Evolutionary conservation across 1,140 invertebrate species (phyloP).

Genomic region (Antheraea mylitta): DNA sequence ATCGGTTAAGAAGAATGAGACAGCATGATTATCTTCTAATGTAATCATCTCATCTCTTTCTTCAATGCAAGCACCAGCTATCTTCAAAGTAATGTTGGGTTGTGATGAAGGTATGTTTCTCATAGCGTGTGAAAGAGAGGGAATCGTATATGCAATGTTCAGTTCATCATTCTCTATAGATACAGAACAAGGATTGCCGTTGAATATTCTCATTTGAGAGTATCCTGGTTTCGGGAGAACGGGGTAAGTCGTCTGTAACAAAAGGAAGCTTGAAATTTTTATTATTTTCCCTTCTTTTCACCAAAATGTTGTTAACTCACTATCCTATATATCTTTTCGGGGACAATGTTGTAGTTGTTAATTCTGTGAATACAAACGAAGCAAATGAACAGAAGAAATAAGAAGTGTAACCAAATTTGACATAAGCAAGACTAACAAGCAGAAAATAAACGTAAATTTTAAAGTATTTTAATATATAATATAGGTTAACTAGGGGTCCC

Average conservation of each 20-base stretch:
- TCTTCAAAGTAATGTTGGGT: slow-evolving; percentile 33
- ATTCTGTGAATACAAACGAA: too few relatives aligned
- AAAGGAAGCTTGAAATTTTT: background rate
- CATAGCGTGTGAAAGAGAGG: slow-evolving; percentile 39
- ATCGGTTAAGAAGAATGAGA: slow-evolving; percentile 48
- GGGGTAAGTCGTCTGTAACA: slow-evolving; percentile 84
- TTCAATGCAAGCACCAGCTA: slow-evolving; percentile 44
- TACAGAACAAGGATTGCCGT: slow-evolving; percentile 75
- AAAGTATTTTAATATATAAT: too few relatives aligned
- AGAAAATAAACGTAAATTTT: too few relatives aligned
- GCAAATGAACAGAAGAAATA: too few relatives aligned
- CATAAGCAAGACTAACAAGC: too few relatives aligned
- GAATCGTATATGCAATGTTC: slow-evolving; percentile 45
- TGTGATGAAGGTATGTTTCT: slow-evolving; percentile 39
- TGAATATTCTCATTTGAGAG: slow-evolving; percentile 86
- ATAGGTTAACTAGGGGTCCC: too few relatives aligned
- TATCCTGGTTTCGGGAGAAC: slow-evolving; percentile 79
- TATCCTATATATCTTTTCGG: too few relatives aligned
- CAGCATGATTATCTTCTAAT: slow-evolving; percentile 47
- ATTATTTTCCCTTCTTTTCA: too few relatives aligned
- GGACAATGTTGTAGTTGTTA: too few relatives aligned
- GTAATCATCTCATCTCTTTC: slow-evolving; percentile 34
- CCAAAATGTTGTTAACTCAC: too few relatives aligned
- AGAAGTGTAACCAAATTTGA: too few relatives aligned
- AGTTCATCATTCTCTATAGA: slow-evolving; percentile 39